Evolutionary conservation across 2,113 vertebrate genomes (phyloP).

Genomic region (Columba livia): DNA sequence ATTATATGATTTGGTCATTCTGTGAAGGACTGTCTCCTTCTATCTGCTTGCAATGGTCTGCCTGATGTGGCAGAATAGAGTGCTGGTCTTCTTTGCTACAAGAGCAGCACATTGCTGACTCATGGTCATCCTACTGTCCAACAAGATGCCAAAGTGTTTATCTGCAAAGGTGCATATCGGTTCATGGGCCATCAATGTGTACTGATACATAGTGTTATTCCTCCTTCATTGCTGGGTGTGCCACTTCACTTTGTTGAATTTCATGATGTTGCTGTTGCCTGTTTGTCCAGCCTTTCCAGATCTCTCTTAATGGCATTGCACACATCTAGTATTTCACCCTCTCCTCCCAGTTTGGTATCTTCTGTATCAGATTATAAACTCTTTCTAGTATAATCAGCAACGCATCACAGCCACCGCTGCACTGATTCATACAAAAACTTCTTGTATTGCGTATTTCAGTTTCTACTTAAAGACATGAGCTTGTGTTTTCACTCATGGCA

Average conservation of each 20-base stretch:
- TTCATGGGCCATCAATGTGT: rapidly evolving
- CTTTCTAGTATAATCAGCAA: neutral
- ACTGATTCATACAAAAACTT: neutral
- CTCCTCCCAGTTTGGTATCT: rapidly evolving
- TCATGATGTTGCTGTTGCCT: rapidly evolving
- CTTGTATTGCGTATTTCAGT: neutral
- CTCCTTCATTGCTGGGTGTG: neutral
- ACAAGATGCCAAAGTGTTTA: neutral
- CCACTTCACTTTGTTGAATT: neutral
- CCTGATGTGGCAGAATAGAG: rapidly evolving
- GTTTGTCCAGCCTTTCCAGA: neutral
- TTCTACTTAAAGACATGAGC: neutral
- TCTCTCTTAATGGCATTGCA: too few species aligned
- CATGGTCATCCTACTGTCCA: neutral
- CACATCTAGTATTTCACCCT: rapidly evolving
- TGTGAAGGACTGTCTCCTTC: neutral
- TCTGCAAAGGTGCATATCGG: rapidly evolving
- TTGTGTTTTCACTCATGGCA: neutral
- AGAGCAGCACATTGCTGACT: too few species aligned
- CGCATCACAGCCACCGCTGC: neutral
- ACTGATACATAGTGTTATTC: neutral
- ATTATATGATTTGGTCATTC: too few species aligned
- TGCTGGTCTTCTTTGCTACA: neutral
- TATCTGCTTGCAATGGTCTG: neutral
- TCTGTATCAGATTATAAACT: neutral